Conservation (phyloP, 2,113 vertebrate genomes). For the Caretta caretta region DNA sequence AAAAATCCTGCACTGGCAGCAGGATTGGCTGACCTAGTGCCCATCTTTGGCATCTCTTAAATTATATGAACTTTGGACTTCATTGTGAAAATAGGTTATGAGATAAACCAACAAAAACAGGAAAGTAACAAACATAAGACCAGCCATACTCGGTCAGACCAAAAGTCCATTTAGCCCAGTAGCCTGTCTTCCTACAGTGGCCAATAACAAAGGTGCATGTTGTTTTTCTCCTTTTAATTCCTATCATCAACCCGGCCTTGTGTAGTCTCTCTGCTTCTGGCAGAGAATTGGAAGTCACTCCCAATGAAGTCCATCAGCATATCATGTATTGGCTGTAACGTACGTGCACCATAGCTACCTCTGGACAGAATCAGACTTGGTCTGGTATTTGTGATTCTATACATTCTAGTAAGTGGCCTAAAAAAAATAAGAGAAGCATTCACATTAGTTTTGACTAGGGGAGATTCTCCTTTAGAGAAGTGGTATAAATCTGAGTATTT, state of each 20-base stretch:
- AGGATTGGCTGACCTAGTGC: fast-evolving
- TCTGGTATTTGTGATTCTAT: neutral
- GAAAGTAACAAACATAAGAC: neutral
- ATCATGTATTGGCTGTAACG: neutral
- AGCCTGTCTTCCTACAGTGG: too few species aligned
- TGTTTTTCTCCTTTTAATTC: neutral
- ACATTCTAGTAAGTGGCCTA: neutral
- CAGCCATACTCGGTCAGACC: too few species aligned
- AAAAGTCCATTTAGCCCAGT: too few species aligned
- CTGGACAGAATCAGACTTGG: neutral
- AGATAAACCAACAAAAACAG: neutral
- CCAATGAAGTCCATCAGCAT: neutral
- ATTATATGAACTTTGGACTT: neutral
- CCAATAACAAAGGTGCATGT: neutral
- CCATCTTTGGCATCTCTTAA: fast-evolving
- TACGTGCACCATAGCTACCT: neutral
- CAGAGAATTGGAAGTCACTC: neutral
- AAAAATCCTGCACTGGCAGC: fast-evolving
- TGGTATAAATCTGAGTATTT: neutral
- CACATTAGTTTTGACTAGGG: neutral
- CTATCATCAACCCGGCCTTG: neutral
- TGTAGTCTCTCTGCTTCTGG: neutral
- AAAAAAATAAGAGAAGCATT: neutral
- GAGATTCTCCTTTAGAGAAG: neutral
- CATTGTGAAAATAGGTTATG: neutral